phyloP scores from a whole-genome alignment of 2,888 invertebrate species.

The Muscina levida region DNA sequence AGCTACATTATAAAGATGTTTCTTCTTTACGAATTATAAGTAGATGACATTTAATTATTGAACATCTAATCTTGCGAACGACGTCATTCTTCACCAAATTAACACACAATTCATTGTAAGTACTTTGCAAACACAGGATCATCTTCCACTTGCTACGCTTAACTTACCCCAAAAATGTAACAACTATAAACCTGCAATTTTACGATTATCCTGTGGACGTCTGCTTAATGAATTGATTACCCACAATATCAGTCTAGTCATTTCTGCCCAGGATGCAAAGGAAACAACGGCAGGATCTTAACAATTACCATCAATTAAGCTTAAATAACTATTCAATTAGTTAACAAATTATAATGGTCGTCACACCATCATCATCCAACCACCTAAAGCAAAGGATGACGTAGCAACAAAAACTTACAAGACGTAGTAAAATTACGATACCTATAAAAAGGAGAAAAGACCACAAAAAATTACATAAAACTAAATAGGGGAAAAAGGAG shows the following conservation, averaged over 20 bases:
- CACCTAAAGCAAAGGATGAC: slow-evolving; percentile 4
- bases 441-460: neutral
- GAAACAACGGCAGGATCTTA: slow-evolving; percentile 48
- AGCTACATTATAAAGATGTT: no score
- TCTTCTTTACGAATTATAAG: no score
- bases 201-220: neutral
- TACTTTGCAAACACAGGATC: neutral
- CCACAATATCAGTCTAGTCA: slow-evolving; percentile 20
- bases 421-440: slow-evolving; percentile 9
- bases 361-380: slow-evolving; percentile 14
- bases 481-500: neutral
- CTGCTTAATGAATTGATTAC: slow-evolving; percentile 47
- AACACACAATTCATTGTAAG: no score
- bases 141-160: neutral
- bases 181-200: neutral
- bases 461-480: slow-evolving; percentile 4
- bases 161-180: neutral
- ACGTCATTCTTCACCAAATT: no score
- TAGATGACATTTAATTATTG: no score
- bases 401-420: slow-evolving; percentile 4
- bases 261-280: neutral
- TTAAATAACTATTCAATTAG: slow-evolving; percentile 66
- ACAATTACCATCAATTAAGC: slow-evolving; percentile 62
- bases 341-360: slow-evolving; percentile 63
- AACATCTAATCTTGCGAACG: no score